phyloP scores from a whole-genome alignment of 1,140 invertebrate genomes.

The Bombus pascuorum region DNA sequence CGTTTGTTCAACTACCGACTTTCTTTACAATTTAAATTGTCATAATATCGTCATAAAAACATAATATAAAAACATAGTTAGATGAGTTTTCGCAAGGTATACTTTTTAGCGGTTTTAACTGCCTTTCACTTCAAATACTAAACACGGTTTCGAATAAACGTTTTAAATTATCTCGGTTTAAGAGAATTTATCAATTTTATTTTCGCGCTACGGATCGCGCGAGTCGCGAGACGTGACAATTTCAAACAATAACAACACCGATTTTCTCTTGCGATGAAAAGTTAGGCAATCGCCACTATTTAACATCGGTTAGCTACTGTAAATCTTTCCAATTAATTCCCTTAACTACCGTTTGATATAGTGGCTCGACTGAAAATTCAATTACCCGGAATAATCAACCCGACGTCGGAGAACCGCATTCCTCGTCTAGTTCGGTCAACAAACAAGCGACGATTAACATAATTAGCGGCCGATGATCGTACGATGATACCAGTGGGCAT shows the following conservation, averaged over 20 bases:
- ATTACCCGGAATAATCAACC: slow-evolving; percentile 7
- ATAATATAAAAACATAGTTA: too few species aligned
- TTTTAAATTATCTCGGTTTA: too few species aligned
- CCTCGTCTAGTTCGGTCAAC: not conserved
- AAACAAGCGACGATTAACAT: slow-evolving; percentile 43
- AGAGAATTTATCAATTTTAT: too few species aligned
- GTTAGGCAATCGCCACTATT: not conserved
- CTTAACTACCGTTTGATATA: not conserved
- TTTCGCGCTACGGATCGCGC: too few species aligned
- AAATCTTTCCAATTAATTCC: not conserved
- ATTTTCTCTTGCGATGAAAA: not conserved
- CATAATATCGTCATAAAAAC: too few species aligned
- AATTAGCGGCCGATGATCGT: slow-evolving; percentile 13
- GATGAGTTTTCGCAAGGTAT: too few species aligned
- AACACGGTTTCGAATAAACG: too few species aligned
- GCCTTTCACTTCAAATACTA: too few species aligned
- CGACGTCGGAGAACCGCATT: not conserved
- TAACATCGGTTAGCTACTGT: not conserved
- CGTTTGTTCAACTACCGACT: too few species aligned
- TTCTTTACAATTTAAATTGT: too few species aligned
- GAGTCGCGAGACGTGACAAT: too few species aligned
- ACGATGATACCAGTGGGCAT: not conserved
- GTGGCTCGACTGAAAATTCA: slow-evolving; percentile 4
- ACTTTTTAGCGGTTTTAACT: too few species aligned
- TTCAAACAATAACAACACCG: not conserved